These are phyloP conservation scores for Nineta flava DNA, from an alignment of 2,888 invertebrate genomes.

Conservation along the genomic window DNA sequence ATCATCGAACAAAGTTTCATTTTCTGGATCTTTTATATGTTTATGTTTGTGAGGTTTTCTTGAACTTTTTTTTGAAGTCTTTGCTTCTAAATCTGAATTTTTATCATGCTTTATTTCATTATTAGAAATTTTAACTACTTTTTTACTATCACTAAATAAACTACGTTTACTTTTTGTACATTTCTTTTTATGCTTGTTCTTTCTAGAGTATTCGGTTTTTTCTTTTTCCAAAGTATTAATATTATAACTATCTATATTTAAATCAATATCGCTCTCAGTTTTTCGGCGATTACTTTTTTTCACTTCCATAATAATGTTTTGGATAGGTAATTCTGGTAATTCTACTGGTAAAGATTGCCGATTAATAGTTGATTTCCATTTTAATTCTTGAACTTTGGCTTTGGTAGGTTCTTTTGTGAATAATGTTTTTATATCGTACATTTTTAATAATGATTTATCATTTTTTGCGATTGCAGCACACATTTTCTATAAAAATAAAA, in stretches of 20 bases:
- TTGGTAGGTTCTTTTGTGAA: neutral
- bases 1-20: too few relatives aligned
- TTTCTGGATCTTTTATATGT: too few relatives aligned
- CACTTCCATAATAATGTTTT: neutral
- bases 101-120: too few relatives aligned
- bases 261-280: slow-evolving; percentile 9
- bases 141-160: neutral
- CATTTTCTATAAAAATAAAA: too few relatives aligned
- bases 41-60: neutral
- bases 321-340: neutral
- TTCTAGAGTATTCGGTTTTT: slow-evolving; percentile 3
- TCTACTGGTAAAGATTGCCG: neutral
- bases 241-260: slow-evolving; percentile 7
- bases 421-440: too few relatives aligned
- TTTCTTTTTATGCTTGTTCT: slow-evolving; percentile 1
- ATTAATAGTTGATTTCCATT: slow-evolving; percentile 1
- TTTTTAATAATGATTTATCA: too few relatives aligned
- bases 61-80: slow-evolving; percentile 1
- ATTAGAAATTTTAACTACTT: too few relatives aligned
- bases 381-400: slow-evolving; percentile 1
- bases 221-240: slow-evolving; percentile 9
- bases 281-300: slow-evolving; percentile 6
- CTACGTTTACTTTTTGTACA: neutral
- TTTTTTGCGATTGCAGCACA: too few relatives aligned
- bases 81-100: neutral